Evolutionary conservation across 35 echinoderm and acorn worm genomes (phyloP).

Genomic region (Patiria miniata): DNA sequence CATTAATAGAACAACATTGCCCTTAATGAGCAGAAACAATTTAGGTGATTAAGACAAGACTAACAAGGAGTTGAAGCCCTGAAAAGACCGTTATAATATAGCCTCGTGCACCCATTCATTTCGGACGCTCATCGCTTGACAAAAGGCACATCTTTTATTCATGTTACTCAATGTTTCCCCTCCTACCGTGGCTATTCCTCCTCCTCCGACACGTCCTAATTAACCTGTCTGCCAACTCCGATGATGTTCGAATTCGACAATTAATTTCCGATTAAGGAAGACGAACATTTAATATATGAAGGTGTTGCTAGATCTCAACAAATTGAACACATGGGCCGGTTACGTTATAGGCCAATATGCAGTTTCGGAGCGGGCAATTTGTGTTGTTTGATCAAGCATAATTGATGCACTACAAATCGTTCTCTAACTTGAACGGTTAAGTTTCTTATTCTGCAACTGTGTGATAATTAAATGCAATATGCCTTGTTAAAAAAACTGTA

Average conservation of each 20-base stretch:
- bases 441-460: too few relatives aligned
- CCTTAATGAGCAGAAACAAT: conserved; percentile 24
- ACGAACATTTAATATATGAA: too few relatives aligned
- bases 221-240: conserved; percentile 4
- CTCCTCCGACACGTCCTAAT: neutral
- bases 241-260: neutral
- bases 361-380: too few relatives aligned
- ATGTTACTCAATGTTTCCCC: neutral
- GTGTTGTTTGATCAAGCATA: too few relatives aligned
- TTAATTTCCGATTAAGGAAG: neutral
- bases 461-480: too few relatives aligned
- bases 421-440: too few relatives aligned
- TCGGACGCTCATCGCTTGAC: neutral
- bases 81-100: neutral
- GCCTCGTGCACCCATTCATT: neutral
- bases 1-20: neutral
- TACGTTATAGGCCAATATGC: too few relatives aligned
- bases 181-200: neutral
- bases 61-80: neutral
- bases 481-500: too few relatives aligned
- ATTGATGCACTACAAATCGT: too few relatives aligned
- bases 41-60: neutral
- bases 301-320: too few relatives aligned
- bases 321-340: too few relatives aligned
- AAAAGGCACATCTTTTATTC: conserved; percentile 2